Percentiles rank a stretch among this genome's conserved stretches.
phyloP scores from a whole-genome alignment of 2,113 vertebrate species.

The Melanocharis versteri region DNA sequence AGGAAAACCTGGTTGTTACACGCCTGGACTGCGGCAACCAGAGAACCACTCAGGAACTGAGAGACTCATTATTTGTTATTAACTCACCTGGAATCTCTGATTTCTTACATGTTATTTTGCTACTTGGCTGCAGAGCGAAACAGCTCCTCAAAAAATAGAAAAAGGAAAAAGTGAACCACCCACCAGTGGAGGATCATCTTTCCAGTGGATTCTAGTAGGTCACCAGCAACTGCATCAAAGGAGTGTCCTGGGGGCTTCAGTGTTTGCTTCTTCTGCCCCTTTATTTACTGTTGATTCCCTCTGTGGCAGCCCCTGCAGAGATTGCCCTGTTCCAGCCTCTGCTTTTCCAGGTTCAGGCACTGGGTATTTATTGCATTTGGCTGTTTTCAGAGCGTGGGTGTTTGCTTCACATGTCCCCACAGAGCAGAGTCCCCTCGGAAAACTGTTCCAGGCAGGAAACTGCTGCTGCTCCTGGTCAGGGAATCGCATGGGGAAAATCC shows the following conservation, averaged over 20 bases:
- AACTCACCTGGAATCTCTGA: constrained; percentile 21
- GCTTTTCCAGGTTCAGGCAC: neutral
- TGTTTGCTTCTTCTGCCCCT: neutral
- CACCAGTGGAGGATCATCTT: neutral
- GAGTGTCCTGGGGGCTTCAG: neutral
- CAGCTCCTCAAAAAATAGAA: neutral
- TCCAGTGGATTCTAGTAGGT: neutral
- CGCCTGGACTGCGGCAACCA: neutral
- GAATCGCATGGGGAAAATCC: neutral
- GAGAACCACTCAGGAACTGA: neutral
- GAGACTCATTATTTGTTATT: constrained; percentile 23
- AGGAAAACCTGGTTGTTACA: neutral
- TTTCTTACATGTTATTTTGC: neutral
- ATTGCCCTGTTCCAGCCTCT: neutral
- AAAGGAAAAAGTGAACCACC: neutral
- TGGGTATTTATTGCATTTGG: neutral
- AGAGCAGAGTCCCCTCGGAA: neutral
- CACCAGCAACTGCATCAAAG: neutral
- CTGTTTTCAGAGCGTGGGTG: neutral
- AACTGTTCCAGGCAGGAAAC: neutral
- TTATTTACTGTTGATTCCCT: neutral
- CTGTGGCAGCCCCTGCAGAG: neutral
- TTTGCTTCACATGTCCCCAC: neutral
- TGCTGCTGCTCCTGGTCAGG: neutral
- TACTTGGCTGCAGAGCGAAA: neutral